Evolutionary conservation across 2,113 vertebrate genomes (phyloP), one percentile per base, ranked within the genome.

Genomic region (Chamaetylas fuelleborni): DNA sequence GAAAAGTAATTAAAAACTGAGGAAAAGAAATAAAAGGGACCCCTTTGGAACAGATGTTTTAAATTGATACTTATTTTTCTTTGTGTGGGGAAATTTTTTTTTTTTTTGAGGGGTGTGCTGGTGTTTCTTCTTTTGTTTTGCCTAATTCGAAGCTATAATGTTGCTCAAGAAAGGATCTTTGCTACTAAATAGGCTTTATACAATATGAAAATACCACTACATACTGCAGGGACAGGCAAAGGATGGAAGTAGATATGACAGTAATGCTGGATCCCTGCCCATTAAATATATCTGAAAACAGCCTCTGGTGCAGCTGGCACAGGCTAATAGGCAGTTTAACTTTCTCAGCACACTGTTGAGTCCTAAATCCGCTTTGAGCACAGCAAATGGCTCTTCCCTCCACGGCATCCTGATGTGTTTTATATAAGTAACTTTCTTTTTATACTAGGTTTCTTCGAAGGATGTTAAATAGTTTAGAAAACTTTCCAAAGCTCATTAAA

Each of bases 81-180:
- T 67, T 67, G 14, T 25, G 18, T 60, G 11, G 7, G 6, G 18
- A 36, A 36, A 66, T 78, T 12, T 14, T 14, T 34, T 16, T 51
- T 45, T 19, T 1, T 51, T 51, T 19, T 1, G 3, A 6, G 2
- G 3, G 3, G 3, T 1, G 1, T 22, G 14, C 11, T 54, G 40
- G 3, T 73, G 20, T 69, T 58, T 53, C 19, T 54, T 71, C 7
- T 62, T 94, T 86, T 74, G 9, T 11, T 12, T 61, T 72, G 31
- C 14, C 45, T n/a, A 23, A 40, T 14, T 61, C 64, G 17, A 74
- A 89, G 23, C 31, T 81, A 22, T 42, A 64, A 65, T 28, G 47
- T 25, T 79, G 26, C 50, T 77, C 77, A 61, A 64, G 28, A 67
- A 81, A 84, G 26, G 25, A 89, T 25, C 15, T 79, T 83, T 34